Base-by-base conservation (phyloP, 2,113 vertebrate species). In the Xiphophorus maculatus region DNA sequence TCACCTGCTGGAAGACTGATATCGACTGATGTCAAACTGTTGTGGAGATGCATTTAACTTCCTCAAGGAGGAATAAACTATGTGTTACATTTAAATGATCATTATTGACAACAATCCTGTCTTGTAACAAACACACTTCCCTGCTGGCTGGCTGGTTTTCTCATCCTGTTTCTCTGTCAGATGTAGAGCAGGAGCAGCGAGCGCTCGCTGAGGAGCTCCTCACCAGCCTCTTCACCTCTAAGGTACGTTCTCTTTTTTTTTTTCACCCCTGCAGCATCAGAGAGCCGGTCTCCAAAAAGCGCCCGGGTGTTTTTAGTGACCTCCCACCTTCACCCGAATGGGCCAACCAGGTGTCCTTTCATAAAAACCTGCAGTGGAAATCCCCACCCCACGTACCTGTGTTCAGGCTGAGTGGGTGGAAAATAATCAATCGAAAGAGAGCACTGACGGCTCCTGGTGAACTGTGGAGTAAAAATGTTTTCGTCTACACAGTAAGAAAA, bases 101-200 rank as follows among this genome's bases (percentile, higher is more conserved):
- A 37, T 22, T 9, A 58, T 25, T 25, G 9, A 58, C n/a, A 58
- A 25, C 25, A 22, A 10, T 58, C 10, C 25, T n/a, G 8, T 25
- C 7, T 48, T 6, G 15, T 48, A 48, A 48, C 44, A 48, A 5
- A 48, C 15, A 14, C 4, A 19, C 15, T 48, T 17, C 44, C 44
- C 4, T 15, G 17, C 5, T 48, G 44, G 44, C 8, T 35, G 37
- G 25, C n/a, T 40, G 22, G 51, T 32, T 63, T 63, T 30, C 13
- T 5, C 72, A 32, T 15, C 17, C 14, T 33, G 61, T 60, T 37
- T 29, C 8, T n/a, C 14, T 48, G 44, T 71, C 94, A 98, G 97
- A 97, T 83, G 94, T 96, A 51, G 95, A 97, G 85, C 96, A 96
- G 90, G 95, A 96, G 81, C 95, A 96, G 93, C 95, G 95, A 90